Evolutionary conservation across 1,140 invertebrate species (phyloP).

Genomic region (Nasonia giraulti): DNA sequence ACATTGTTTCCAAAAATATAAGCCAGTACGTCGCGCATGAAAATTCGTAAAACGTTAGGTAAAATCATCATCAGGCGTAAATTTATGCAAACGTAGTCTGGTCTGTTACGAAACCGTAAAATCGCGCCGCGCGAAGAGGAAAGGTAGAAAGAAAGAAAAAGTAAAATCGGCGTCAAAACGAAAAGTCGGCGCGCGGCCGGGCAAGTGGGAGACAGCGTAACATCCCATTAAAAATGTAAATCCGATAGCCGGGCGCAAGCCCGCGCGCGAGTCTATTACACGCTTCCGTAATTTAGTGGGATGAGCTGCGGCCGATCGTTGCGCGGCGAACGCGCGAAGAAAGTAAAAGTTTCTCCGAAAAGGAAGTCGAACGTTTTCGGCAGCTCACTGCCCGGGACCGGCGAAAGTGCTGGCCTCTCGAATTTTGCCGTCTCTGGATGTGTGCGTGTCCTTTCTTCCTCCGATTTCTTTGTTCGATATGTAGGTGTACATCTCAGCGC

Average conservation of each 20-base stretch:
- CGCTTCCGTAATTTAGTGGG: conserved; percentile 40
- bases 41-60: no score
- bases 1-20: no score
- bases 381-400: not conserved
- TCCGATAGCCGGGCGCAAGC: not conserved
- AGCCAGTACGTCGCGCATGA: no score
- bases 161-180: not conserved
- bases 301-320: conserved; percentile 9
- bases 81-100: no score
- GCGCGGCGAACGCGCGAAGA: not conserved
- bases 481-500: not conserved
- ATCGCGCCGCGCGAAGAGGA: no score
- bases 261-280: conserved; percentile 24
- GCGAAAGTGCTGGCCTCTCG: conserved; percentile 41
- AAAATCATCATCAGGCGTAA: no score
- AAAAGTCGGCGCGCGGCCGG: not conserved
- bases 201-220: not conserved
- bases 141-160: not conserved
- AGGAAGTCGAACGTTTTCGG: conserved; percentile 31
- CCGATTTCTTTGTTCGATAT: not conserved
- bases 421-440: conserved; percentile 21
- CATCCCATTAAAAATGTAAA: conserved; percentile 43
- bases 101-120: no score
- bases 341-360: conserved; percentile 50
- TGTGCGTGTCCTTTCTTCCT: not conserved